Percentiles rank a stretch among this genome's conserved stretches.
phyloP scores from a whole-genome alignment of 2,797 vertebrate genomes.

The Sebastes iracundus region DNA sequence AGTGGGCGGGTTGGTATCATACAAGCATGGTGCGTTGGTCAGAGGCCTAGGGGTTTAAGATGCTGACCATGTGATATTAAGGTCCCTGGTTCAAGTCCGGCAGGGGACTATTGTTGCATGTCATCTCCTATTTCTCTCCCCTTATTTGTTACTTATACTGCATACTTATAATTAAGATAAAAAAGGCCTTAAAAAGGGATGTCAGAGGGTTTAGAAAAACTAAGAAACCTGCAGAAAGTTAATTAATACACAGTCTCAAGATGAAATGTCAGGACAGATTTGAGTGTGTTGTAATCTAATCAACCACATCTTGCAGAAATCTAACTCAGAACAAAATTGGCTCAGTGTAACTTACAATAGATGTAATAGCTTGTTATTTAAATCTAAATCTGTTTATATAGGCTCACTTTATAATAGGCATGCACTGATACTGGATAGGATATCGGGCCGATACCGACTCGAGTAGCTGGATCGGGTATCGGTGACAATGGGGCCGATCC shows the following conservation, averaged over 20 bases:
- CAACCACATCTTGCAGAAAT: neutral
- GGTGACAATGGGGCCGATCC: too few relatives aligned
- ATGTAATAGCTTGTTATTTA: neutral
- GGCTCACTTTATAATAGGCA: too few relatives aligned
- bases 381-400: neutral
- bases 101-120: neutral
- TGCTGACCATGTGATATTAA: neutral
- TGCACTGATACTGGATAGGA: too few relatives aligned
- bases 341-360: neutral
- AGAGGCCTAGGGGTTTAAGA: neutral
- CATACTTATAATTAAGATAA: neutral
- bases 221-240: neutral
- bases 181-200: neutral
- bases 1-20: neutral
- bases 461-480: too few relatives aligned
- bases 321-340: neutral
- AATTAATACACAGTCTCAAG: neutral
- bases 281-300: neutral
- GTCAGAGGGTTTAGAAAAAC: neutral
- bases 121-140: neutral
- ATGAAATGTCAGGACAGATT: neutral
- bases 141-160: neutral
- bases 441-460: neutral
- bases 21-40: neutral
- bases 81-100: neutral